phyloP scores from a whole-genome alignment of 2,113 vertebrate genomes.

The Eira barbara region DNA sequence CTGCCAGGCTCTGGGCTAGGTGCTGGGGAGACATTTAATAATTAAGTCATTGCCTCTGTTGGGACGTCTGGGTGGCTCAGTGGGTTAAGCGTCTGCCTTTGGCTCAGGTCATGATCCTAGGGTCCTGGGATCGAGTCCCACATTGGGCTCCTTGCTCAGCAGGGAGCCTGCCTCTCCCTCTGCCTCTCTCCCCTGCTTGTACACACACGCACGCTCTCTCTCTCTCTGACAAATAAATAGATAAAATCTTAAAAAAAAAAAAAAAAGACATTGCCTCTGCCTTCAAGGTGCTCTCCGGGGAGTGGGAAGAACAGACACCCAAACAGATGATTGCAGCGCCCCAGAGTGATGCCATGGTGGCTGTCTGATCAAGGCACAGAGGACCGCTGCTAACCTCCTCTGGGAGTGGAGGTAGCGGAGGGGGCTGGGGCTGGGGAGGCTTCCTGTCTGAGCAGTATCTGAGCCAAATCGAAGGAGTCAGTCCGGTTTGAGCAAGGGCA shows the following conservation, averaged over 20 bases:
- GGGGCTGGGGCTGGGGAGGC: background rate
- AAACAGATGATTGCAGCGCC: rapidly evolving
- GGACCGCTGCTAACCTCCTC: too few relatives aligned
- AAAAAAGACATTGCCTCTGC: background rate
- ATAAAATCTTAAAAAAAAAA: too few relatives aligned
- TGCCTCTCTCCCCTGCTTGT: too few relatives aligned
- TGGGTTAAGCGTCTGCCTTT: too few relatives aligned
- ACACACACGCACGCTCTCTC: too few relatives aligned
- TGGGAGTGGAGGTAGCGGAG: background rate
- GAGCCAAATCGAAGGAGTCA: background rate
- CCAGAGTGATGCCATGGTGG: rapidly evolving
- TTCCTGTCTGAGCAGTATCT: background rate
- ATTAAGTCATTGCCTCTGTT: background rate
- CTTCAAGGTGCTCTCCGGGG: background rate
- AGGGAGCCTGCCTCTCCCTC: too few relatives aligned
- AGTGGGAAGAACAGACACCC: background rate
- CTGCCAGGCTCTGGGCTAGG: background rate
- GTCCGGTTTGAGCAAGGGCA: background rate
- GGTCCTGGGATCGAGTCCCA: too few relatives aligned
- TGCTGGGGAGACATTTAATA: background rate
- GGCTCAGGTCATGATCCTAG: too few relatives aligned
- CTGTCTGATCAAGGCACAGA: rapidly evolving
- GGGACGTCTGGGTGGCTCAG: too few relatives aligned
- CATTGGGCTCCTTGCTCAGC: too few relatives aligned
- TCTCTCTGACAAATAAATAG: too few relatives aligned